phyloP scores from a whole-genome alignment of 2,797 vertebrate species.

The Salarias fasciatus region DNA sequence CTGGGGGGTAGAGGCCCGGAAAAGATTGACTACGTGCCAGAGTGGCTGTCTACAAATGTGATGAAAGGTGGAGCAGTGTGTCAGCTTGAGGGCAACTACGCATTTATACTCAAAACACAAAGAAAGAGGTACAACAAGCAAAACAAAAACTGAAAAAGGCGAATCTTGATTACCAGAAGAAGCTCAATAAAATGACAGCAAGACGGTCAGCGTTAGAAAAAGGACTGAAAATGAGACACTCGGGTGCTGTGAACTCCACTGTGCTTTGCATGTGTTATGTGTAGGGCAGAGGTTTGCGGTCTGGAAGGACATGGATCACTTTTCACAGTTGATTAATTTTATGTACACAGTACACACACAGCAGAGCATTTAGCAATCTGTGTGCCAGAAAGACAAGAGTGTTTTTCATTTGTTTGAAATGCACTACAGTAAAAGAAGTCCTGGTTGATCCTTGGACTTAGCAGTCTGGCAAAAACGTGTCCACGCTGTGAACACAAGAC shows the following conservation, averaged over 20 bases:
- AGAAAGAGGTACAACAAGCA: too few relatives aligned
- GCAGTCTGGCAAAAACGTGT: conserved; percentile 76
- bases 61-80: conserved; percentile 40
- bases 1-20: conserved; percentile 44
- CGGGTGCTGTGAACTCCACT: conserved; percentile 7
- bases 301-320: conserved; percentile 61
- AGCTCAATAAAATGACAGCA: not conserved
- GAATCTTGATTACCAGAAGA: not conserved
- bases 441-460: conserved; percentile 75
- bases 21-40: conserved; percentile 44
- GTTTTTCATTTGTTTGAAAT: conserved; percentile 75
- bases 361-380: conserved; percentile 59
- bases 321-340: conserved; percentile 72
- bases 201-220: conserved; percentile 7
- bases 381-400: conserved; percentile 66
- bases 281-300: conserved; percentile 54
- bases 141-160: not conserved
- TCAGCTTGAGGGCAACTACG: conserved; percentile 43
- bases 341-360: conserved; percentile 59
- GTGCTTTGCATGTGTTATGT: conserved; percentile 34
- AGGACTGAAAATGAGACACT: conserved; percentile 25
- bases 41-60: conserved; percentile 39
- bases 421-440: conserved; percentile 69
- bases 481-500: conserved; percentile 54
- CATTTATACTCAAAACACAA: conserved; percentile 12